Evolutionary conservation across 2,113 vertebrate genomes (phyloP), one percentile per base, ranked within the genome.

Genomic region (Panthera tigris): DNA sequence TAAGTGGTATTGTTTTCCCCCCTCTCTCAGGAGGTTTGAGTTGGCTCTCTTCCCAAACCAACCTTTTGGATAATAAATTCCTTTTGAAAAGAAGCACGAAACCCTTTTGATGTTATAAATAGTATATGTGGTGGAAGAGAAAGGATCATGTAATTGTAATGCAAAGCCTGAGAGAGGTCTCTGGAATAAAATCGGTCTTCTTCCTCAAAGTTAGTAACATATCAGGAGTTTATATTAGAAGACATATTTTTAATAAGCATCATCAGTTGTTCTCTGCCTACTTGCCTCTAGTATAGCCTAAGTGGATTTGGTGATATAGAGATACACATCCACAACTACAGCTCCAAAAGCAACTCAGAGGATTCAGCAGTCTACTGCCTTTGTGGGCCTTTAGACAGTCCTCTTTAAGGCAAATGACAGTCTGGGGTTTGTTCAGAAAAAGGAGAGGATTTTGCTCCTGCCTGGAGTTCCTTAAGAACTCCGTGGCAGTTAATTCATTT

Each of bases 1-100:
- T 89, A 97, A 95, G 83, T 84, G 65, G 45, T 81, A 83, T 88
- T 95, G 76, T 80, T 97, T 87, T 11, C 8, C 76, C 31, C 13
- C n/a, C 90, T 94, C 81, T 71, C 86, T 94, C 74, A 0, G 57
- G 89, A 96, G 76, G 69, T 73, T 96, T 71, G 63, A 90, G 63
- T 81, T 95, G 95, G 81, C 96, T 88, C 13, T 14, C 69, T 97
- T 96, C 96, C 97, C 76, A 93, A 97, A 94, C 33, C 69, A 95
- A 92, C 83, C 91, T 97, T 97, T 96, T 92, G 61, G 94, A 81
- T 97, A 95, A 97, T 95, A 97, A 96, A 96, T 97, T 96, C 92
- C 82, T 96, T 96, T 96, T 95, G 90, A 97, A 96, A 96, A 92
- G 90, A 92, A 96, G 61, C 69, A 78, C 0, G 7, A 65, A 95